Percentiles rank a stretch among this genome's conserved stretches.
Conservation (phyloP, 2,888 invertebrate genomes). For the Euzophera pinguis region DNA sequence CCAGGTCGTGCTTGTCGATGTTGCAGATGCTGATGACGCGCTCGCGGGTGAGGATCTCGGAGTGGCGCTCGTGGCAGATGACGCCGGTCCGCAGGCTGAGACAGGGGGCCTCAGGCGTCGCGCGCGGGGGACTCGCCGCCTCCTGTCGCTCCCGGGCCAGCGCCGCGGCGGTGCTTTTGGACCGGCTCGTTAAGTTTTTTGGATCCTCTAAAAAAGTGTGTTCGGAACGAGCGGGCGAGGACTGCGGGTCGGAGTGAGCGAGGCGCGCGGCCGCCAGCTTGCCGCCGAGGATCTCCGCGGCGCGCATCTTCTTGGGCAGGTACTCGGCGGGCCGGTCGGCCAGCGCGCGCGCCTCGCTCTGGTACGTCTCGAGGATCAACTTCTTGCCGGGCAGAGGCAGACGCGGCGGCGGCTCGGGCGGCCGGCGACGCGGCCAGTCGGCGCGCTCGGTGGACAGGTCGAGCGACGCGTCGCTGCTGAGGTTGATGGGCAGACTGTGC, state of each 20-base stretch:
- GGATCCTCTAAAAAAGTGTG: slow-evolving; percentile 77
- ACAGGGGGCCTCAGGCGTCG: slow-evolving; percentile 57
- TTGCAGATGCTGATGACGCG: slow-evolving; percentile 87
- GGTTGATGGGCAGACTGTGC: slow-evolving; percentile 72
- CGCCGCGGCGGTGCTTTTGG: slow-evolving; percentile 79
- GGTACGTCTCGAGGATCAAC: slow-evolving; percentile 71
- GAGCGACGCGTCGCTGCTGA: slow-evolving; percentile 69
- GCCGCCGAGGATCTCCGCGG: slow-evolving; percentile 71
- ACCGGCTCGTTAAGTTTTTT: slow-evolving; percentile 79
- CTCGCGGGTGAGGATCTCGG: slow-evolving; percentile 82
- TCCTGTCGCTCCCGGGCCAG: slow-evolving; percentile 77
- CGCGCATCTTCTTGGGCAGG: slow-evolving; percentile 75
- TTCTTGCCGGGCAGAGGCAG: slow-evolving; percentile 71
- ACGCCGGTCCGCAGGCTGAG: slow-evolving; percentile 65
- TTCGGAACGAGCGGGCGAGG: slow-evolving; percentile 49
- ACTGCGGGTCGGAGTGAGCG: slow-evolving; percentile 24
- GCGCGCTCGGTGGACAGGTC: slow-evolving; percentile 65
- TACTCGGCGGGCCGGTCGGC: slow-evolving; percentile 54
- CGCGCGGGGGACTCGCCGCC: slow-evolving; percentile 75
- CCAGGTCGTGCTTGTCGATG: slow-evolving; percentile 89
- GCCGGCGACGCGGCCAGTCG: slow-evolving; percentile 62
- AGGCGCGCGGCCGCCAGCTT: slow-evolving; percentile 55
- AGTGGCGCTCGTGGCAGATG: slow-evolving; percentile 72
- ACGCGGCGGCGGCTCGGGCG: slow-evolving; percentile 49
- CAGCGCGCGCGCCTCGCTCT: slow-evolving; percentile 62